Evolutionary conservation across 2,888 invertebrate genomes (phyloP).

Genomic region (Eilema griseolum): DNA sequence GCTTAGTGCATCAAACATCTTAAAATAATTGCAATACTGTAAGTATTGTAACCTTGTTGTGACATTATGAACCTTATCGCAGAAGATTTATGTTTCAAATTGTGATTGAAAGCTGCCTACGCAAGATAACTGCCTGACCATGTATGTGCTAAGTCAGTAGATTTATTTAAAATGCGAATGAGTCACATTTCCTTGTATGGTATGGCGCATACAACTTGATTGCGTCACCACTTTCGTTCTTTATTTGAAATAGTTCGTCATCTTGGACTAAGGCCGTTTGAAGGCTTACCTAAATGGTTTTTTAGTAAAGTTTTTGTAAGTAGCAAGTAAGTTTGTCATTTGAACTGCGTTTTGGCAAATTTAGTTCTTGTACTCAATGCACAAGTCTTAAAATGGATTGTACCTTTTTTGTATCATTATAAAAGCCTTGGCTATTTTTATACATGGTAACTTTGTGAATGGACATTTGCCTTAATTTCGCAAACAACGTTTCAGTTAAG

Average conservation of each 20-base stretch:
- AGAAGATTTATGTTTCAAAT: slow-evolving; percentile 41
- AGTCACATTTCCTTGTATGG: slow-evolving; percentile 47
- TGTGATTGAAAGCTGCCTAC: slow-evolving; percentile 38
- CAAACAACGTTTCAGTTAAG: neutral
- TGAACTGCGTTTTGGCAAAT: slow-evolving; percentile 4
- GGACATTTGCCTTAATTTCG: slow-evolving; percentile 43
- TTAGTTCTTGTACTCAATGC: neutral
- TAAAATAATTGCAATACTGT: slow-evolving; percentile 25
- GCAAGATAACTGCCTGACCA: slow-evolving; percentile 31
- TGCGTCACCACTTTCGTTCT: slow-evolving; percentile 54
- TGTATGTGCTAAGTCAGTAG: slow-evolving; percentile 32
- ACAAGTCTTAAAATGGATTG: neutral
- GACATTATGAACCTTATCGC: slow-evolving; percentile 41
- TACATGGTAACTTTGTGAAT: slow-evolving; percentile 24
- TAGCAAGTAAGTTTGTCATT: slow-evolving; percentile 3
- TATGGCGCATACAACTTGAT: slow-evolving; percentile 36
- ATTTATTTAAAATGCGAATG: slow-evolving; percentile 40
- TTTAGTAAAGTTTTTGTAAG: slow-evolving; percentile 14
- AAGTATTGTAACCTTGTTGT: slow-evolving; percentile 23
- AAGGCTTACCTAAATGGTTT: slow-evolving; percentile 21
- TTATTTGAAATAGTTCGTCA: slow-evolving; percentile 29
- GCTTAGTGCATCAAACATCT: slow-evolving; percentile 33
- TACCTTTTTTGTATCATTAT: neutral
- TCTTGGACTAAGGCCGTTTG: slow-evolving; percentile 32
- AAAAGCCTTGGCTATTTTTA: slow-evolving; percentile 31